Evolutionary conservation across 2,888 invertebrate genomes (phyloP).

Genomic region (Pharmacophagus antenor): DNA sequence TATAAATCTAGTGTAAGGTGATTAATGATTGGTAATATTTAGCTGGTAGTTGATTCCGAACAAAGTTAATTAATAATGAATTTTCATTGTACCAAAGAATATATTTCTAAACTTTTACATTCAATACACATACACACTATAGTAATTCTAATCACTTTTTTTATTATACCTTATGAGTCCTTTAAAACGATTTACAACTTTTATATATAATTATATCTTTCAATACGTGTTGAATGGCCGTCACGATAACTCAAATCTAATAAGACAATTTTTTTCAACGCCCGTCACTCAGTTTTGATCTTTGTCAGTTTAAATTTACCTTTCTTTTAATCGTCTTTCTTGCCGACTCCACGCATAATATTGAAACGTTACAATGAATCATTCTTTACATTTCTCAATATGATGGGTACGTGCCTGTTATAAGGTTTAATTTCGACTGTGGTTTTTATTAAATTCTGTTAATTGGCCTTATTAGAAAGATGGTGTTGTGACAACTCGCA

Average conservation of each 20-base stretch:
- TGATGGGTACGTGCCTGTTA: constrained; percentile 45
- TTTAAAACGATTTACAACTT: constrained; percentile 6
- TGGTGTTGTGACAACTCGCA: constrained; percentile 79
- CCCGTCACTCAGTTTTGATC: constrained; percentile 78
- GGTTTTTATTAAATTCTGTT: constrained; percentile 61
- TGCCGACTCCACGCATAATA: constrained; percentile 52
- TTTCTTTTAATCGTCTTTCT: constrained; percentile 67
- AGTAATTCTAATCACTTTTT: no score
- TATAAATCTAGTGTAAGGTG: no score
- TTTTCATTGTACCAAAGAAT: no score
- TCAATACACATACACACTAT: no score
- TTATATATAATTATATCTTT: constrained; percentile 48
- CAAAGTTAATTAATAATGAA: no score
- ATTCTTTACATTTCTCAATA: constrained; percentile 37
- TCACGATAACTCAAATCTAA: constrained; percentile 60
- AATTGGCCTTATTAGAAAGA: constrained; percentile 80
- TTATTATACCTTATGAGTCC: no score
- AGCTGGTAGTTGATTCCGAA: no score
- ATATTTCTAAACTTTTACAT: no score
- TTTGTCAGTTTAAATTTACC: constrained; percentile 64
- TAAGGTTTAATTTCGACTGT: constrained; percentile 60
- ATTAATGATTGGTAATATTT: no score
- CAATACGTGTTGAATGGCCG: constrained; percentile 57
- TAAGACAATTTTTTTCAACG: constrained; percentile 52
- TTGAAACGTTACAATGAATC: constrained; percentile 49